Conservation (phyloP, 2,797 vertebrate genomes). For the Dromococcyx pavoninus region DNA sequence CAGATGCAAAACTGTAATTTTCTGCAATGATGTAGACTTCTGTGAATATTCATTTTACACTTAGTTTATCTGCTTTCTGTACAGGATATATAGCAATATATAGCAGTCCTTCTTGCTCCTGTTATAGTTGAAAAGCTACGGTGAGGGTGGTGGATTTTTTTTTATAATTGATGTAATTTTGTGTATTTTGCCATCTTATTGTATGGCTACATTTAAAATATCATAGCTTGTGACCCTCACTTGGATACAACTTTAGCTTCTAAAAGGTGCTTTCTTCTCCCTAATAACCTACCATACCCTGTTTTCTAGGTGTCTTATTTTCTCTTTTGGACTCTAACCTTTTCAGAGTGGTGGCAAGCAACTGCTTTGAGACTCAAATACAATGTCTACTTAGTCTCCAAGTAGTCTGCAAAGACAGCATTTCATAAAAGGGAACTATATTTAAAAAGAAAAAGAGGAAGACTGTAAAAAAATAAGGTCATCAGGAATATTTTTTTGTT, state of each 20-base stretch:
- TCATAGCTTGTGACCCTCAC: neutral
- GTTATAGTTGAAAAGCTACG: neutral
- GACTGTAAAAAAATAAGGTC: neutral
- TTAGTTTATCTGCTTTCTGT: neutral
- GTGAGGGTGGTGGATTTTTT: neutral
- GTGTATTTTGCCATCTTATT: neutral
- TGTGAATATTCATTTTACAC: neutral
- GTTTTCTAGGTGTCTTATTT: neutral
- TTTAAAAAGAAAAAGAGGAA: neutral
- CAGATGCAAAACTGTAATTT: neutral
- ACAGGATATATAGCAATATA: neutral
- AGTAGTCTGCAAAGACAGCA: neutral
- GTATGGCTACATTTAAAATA: neutral
- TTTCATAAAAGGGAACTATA: neutral
- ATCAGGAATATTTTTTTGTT: neutral
- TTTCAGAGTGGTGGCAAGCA: neutral
- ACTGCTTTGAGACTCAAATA: neutral
- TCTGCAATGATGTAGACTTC: neutral
- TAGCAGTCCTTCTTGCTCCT: neutral
- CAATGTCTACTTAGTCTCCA: neutral
- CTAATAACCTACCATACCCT: neutral
- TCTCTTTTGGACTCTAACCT: neutral
- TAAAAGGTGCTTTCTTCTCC: neutral
- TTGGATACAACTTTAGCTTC: neutral
- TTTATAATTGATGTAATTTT: neutral